Conservation (phyloP, 2,113 vertebrate species). For the Thinocorus orbignyianus region DNA sequence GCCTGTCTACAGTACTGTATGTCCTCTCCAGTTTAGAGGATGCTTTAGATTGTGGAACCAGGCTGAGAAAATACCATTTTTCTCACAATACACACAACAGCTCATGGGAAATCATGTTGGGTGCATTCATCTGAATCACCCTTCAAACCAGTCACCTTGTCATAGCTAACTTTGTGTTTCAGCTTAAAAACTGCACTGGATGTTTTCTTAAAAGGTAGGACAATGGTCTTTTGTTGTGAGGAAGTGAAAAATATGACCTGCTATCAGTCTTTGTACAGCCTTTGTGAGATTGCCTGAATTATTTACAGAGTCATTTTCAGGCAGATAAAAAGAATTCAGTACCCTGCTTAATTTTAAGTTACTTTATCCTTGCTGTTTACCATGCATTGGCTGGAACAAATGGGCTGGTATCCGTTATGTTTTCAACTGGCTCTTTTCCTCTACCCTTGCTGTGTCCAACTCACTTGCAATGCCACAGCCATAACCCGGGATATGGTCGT, state of each 20-base stretch:
- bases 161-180: neutral
- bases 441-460: accelerated
- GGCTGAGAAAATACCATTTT: neutral
- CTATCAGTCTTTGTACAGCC: neutral
- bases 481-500: neutral
- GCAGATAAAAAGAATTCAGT: neutral
- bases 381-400: neutral
- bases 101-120: neutral
- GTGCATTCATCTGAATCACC: neutral
- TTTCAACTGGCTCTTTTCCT: neutral
- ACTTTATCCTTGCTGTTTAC: neutral
- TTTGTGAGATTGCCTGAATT: neutral
- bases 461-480: neutral
- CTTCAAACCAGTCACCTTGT: neutral
- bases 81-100: accelerated
- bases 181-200: neutral
- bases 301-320: neutral
- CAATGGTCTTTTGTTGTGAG: neutral
- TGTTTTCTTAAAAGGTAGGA: neutral
- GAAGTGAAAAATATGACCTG: neutral
- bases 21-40: neutral
- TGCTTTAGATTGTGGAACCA: neutral
- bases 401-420: neutral
- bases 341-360: neutral
- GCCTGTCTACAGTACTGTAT: neutral